These are phyloP conservation scores for Thamnaconus septentrionalis DNA, from an alignment of 2,113 vertebrate species.

Conservation along the genomic window DNA sequence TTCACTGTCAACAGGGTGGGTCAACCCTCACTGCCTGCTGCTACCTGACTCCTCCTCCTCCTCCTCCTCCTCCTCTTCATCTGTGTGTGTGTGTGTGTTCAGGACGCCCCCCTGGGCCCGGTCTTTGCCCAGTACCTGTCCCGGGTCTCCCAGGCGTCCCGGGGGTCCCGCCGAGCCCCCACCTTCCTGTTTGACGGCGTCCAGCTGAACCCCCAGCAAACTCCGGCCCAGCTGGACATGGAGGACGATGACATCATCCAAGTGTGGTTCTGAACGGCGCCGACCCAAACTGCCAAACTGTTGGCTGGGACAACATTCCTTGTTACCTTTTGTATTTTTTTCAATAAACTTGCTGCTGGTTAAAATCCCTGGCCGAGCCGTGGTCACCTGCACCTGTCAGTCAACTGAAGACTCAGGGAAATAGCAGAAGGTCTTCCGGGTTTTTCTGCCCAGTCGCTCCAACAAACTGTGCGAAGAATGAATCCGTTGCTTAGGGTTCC, in stretches of 20 bases:
- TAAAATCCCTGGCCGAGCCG: no score
- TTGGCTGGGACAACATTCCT: no score
- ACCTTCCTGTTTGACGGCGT: conserved; percentile 74
- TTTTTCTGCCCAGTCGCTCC: no score
- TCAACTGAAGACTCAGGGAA: no score
- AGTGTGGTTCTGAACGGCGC: conserved; percentile 64
- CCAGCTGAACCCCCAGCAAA: conserved; percentile 60
- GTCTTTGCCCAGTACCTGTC: conserved; percentile 69
- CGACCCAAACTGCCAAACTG: no score
- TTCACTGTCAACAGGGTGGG: conserved; percentile 69
- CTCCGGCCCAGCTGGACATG: conserved; percentile 77
- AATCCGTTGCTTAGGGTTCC: no score
- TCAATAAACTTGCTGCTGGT: no score
- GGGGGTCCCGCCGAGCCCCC: conserved; percentile 7
- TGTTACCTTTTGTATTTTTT: no score
- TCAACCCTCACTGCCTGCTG: not conserved
- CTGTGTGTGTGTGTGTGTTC: conserved; percentile 1
- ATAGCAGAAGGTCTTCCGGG: no score
- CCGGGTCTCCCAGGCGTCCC: not conserved
- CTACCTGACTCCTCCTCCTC: not conserved
- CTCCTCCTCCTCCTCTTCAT: not conserved
- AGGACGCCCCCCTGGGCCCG: conserved; percentile 70
- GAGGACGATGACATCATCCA: conserved; percentile 80
- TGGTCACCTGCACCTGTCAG: no score
- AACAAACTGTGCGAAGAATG: no score